Conservation (phyloP, 2,797 vertebrate species). For the Artibeus jamaicensis region DNA sequence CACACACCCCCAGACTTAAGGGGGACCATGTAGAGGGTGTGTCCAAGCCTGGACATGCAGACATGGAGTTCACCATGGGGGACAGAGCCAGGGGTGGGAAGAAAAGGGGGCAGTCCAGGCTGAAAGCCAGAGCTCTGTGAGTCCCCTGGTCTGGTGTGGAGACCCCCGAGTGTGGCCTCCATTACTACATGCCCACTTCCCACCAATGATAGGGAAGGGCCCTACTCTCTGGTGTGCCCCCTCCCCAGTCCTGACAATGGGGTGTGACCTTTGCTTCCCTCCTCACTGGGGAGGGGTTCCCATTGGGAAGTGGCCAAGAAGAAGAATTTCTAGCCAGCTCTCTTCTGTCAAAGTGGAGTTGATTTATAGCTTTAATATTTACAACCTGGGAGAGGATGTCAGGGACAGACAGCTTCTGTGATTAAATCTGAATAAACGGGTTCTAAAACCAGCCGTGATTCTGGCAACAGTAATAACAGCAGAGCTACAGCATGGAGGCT, state of each 20-base stretch:
- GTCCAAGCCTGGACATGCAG: not conserved
- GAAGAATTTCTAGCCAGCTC: not conserved
- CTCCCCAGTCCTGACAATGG: too few species aligned
- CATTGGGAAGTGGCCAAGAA: not conserved
- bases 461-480: not conserved
- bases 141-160: not conserved
- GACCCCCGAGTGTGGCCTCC: accelerated
- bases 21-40: not conserved
- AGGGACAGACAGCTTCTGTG: not conserved
- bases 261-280: not conserved
- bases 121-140: accelerated
- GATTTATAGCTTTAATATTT: not conserved
- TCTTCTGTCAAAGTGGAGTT: not conserved
- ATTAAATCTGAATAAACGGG: not conserved
- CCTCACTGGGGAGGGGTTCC: not conserved
- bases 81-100: not conserved
- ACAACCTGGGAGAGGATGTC: not conserved
- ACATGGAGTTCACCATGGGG: not conserved
- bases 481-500: accelerated
- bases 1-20: too few species aligned
- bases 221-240: not conserved
- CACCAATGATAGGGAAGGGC: not conserved
- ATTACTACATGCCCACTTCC: not conserved
- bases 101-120: not conserved
- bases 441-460: not conserved